Evolutionary conservation across 2,113 vertebrate species (phyloP), one percentile per base, ranked within the genome.

Genomic region (Chamaetylas fuelleborni): DNA sequence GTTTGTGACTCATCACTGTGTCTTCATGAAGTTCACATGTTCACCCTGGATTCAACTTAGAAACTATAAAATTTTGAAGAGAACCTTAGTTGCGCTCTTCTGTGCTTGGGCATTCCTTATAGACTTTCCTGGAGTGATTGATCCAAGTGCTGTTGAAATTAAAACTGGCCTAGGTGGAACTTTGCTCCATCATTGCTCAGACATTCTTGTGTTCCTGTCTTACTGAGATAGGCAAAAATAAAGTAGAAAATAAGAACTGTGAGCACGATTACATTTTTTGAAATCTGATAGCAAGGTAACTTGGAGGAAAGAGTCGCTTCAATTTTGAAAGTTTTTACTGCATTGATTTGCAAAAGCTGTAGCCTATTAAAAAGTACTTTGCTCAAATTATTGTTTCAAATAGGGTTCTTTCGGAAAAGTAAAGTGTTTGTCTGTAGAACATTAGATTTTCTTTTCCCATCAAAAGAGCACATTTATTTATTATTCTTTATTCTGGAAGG

Each of bases 81-180:
- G 6, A 1, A 2, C 1, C 2, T 78, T 65, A 17, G 9, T 22
- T 72, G 40, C 0, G 0, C 26, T 80, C 5, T 38, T 88, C 64
- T 66, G 20, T 53, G 12, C 31, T 45, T 81, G 42, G 14, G 8
- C 38, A 38, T 5, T 86, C 11, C 20, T 69, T 38, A 8, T 1
- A 50, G 24, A 34, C 8, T 51, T 48, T 23, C 5, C 23, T 42
- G 1, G 1, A 77, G 15, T 61, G 28, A 72, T 12, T 0, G 0
- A 40, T 51, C 28, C 24, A 48, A 65, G 5, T 22, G 16, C 4
- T 2, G 2, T 2, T 43, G 36, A 72, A 92, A 51, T 11, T 65
- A n/a, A 60, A 86, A 64, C 12, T 28, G 42, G 45, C 28, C 18
- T 14, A 17, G 18, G n/a, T 28, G 40, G 40, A 81, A 50, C 5